Base-by-base conservation (phyloP, 2,888 invertebrate genomes). In the Spilarctia lutea region DNA sequence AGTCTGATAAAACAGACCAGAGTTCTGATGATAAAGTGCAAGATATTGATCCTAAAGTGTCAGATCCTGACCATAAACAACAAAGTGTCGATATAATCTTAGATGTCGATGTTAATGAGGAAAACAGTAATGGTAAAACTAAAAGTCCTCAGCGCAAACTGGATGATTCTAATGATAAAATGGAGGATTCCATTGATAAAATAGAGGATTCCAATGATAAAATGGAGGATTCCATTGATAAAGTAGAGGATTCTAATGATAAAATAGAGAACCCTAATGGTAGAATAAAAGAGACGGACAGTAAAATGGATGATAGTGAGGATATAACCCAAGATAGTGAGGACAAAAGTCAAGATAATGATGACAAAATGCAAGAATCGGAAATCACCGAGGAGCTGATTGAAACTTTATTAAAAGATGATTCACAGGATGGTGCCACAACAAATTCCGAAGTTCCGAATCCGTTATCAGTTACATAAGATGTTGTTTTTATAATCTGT, bases 301-400 rank as follows among this genome's bases (percentile, higher is more conserved):
- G 48, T 24, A 69, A 68, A 60, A 52, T 30, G 30, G 65, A 33
- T 30, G 48, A 66, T n/a, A 7, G 6, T 30, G 60, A 56, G 27
- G 65, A 74, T n/a, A 27, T 45, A 68, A 48, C 35, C 20, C 79
- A 83, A 76, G 81, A 86, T 73, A 74, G 72, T 75, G 77, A 81
- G 68, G 86, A 87, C 68, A 90, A 91, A 73, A 63, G n/a, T 16
- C 79, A 82, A 78, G 83, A 86, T 68, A 67, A 75, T 72, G 86
- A 79, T 68, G 86, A 88, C 67, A 90, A 91, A 83, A 79, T 78
- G 42, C 88, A 91, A 75, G 93, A 92, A 77, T 67, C 88, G 68
- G 94, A 94, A 81, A 92, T 92, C 86, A 93, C 91, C 82, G 93
- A 93, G 60, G 93, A 94, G 79, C 86, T 92, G 86, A 94, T 94